Base-by-base conservation (phyloP, 2,888 invertebrate genomes). In the Muscina levida region DNA sequence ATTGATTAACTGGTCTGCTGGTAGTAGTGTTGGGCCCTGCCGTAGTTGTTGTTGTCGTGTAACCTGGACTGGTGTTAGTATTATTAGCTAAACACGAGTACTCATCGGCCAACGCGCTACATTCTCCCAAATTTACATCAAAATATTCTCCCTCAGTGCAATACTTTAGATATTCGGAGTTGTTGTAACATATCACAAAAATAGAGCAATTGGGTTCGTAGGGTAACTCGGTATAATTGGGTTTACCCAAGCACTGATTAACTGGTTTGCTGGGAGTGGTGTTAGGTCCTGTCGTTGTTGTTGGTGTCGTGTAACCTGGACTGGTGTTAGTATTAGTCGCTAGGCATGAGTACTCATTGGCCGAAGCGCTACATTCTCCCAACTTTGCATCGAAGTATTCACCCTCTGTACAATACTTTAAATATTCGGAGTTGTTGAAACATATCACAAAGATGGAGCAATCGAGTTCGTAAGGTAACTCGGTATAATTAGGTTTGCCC, bases 381-480 rank as follows among this genome's bases (percentile, higher is more conserved):
- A 80, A 56, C 0, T 67, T 19, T 1, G 80, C 83, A 67, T 83
- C 87, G 37, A 88, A 92, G 11, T 92, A 92, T 11, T 92, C 90
- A 17, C 91, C 91, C 0, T 91, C 91, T 10, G 91, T 91, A 56
- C 92, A 92, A 17, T 93, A 93, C 67, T 92, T 93, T 57, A 92
- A 91, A 82, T 88, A 88, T 46, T 85, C 85, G 24, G 88, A 90
- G 0, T 87, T 86, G 6, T 76, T 68, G 0, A 72, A 73, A 66
- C 88, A 88, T 0, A 82, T 66, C 2, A 87, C 84, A 51, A 74
- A 79, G 66, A 87, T 87, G 0, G 78, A 82, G 39, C 88, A 88
- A 51, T 86, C 83, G 51, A 84, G 83, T 1, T 87, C 87, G 75
- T 88, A 87, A 22, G 84, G 72, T 1, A 86, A 80, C 26, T 85